Evolutionary conservation across 2,888 invertebrate genomes (phyloP), one percentile per base, ranked within the genome.

Genomic region (Ormyrus nitidulus): DNA sequence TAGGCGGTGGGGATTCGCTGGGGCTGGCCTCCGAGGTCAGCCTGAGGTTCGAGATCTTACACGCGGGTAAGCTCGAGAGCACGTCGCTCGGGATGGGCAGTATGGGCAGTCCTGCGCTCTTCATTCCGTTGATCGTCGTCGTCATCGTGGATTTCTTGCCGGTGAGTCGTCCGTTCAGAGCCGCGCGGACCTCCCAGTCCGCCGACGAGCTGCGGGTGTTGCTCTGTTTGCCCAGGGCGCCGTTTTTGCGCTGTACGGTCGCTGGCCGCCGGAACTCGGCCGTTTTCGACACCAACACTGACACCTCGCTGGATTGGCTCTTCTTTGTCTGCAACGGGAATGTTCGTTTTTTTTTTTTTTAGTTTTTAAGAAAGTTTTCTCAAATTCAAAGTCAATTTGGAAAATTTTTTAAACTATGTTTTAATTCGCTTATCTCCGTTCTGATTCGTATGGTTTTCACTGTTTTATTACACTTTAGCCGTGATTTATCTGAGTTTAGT

Each of bases 261-360:
- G 89, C 87, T 9, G 90, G 90, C 59, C 90, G 87, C 6, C 90
- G 89, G 76, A 90, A 90, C 78, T 90, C 90, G 64, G 89, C 83
- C 7, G 90, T 88, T 77, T 90, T 90, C 3, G 89, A 86, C 0
- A 89, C 88, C 75, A 89, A 83, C 69, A 89, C 86, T 61, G 90
- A 87, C 89, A 89, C 88, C 6, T 88, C 88, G 77, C 77, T 74
- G 11, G 11, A 10, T 53, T 75, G 78, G 72, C 77, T 77, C 82
- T 89, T 89, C 80, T 88, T 88, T 5, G 74, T 79, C 85, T 85
- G 77, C 5, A 34, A 34, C 34, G 34, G 75, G 19, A 7, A 19
- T 19, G 1, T 34, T 34, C 1, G 2, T 34, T 34, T 34, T 34
- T 34, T 34, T 34, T 34, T 34, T 34, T 4, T 34, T 34, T 34